These are phyloP conservation scores for Drosophila sulfurigaster DNA, from an alignment of 1,140 invertebrate species.

Conservation along the genomic window DNA sequence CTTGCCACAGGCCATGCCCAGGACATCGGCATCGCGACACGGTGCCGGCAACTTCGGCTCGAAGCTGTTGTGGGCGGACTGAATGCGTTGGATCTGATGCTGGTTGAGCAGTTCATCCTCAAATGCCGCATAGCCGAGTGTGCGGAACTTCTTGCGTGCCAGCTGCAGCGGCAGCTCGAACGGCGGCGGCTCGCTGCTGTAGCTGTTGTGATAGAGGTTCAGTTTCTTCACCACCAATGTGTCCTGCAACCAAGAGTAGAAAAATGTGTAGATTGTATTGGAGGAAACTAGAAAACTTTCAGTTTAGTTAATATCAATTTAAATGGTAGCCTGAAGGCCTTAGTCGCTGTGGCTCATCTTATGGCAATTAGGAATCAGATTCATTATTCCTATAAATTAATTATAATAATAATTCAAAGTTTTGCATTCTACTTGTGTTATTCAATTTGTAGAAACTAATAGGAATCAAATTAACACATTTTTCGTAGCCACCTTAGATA, in stretches of 20 bases:
- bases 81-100: constrained; percentile 83
- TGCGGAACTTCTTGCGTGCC: constrained; percentile 92
- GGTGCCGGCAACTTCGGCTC: constrained; percentile 79
- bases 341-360: too few species aligned
- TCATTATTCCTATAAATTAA: too few species aligned
- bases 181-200: constrained; percentile 83
- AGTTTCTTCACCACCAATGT: constrained; percentile 80
- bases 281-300: neutral
- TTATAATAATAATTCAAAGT: too few species aligned
- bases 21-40: constrained; percentile 71
- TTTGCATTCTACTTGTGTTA: too few species aligned
- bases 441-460: too few species aligned
- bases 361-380: too few species aligned
- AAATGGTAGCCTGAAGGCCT: too few species aligned
- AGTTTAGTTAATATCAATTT: neutral
- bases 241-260: constrained; percentile 52
- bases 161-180: constrained; percentile 92
- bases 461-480: too few species aligned
- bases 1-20: constrained; percentile 88
- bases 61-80: constrained; percentile 82
- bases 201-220: constrained; percentile 73
- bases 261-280: neutral
- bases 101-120: constrained; percentile 88
- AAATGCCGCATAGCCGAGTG: constrained; percentile 90
- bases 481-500: too few species aligned